phyloP scores from a whole-genome alignment of 2,797 vertebrate genomes.

The Scleropages formosus region DNA sequence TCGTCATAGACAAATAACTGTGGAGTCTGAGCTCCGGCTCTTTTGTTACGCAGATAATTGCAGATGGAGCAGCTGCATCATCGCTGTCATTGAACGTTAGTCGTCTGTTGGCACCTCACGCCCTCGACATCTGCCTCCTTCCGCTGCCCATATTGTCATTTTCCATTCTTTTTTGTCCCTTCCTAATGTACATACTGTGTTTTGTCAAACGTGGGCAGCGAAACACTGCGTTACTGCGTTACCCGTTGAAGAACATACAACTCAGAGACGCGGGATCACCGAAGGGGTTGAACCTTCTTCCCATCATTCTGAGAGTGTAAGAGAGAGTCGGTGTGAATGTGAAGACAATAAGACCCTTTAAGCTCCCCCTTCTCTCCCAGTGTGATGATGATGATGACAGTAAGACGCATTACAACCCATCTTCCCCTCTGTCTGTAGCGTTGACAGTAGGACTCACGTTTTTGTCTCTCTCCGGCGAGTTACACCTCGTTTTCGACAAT shows the following conservation, averaged over 20 bases:
- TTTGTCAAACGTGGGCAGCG: neutral
- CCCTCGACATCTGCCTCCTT: neutral
- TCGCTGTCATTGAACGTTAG: neutral
- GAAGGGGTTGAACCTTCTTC: no score
- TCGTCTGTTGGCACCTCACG: neutral
- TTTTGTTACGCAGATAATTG: slow-evolving; percentile 40
- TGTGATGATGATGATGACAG: no score
- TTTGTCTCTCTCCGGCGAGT: no score
- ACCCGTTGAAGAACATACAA: no score
- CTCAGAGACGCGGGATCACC: no score
- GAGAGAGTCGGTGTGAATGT: neutral
- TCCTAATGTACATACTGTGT: no score
- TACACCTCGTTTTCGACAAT: neutral
- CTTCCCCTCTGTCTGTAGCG: neutral
- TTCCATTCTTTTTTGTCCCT: neutral
- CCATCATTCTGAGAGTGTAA: no score
- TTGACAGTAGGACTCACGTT: neutral
- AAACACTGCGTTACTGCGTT: neutral
- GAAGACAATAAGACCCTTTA: neutral
- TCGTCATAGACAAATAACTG: no score
- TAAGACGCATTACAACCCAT: neutral
- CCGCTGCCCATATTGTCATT: neutral
- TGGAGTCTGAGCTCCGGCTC: slow-evolving; percentile 40
- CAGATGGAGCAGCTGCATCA: slow-evolving; percentile 36
- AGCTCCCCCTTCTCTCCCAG: neutral